phyloP scores from a whole-genome alignment of 2,888 invertebrate genomes.

The Sipha maydis region DNA sequence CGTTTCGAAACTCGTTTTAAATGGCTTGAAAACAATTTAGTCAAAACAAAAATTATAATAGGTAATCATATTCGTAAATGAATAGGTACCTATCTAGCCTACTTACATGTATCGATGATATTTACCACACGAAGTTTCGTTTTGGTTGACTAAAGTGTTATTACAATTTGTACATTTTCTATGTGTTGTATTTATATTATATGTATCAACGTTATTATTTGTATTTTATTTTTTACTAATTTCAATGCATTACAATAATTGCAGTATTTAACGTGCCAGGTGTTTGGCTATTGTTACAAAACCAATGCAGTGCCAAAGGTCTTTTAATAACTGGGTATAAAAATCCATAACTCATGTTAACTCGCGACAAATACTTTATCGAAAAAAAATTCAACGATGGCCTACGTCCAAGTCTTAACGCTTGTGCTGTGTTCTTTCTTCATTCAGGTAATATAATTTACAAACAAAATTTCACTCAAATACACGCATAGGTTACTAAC shows the following conservation, averaged over 20 bases:
- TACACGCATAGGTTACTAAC: too few relatives aligned
- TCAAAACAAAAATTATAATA: not conserved
- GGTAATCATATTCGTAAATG: not conserved
- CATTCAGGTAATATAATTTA: conserved; percentile 36
- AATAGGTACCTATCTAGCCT: not conserved
- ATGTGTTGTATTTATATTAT: not conserved
- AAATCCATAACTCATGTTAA: not conserved
- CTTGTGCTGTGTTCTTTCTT: conserved; percentile 21
- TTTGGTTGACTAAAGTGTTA: not conserved
- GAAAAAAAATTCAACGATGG: conserved; percentile 4
- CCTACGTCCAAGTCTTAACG: conserved; percentile 20
- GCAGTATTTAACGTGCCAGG: conserved; percentile 5
- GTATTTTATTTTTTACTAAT: not conserved
- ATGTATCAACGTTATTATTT: not conserved
- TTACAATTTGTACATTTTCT: not conserved
- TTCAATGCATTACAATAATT: conserved; percentile 1
- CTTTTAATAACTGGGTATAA: not conserved
- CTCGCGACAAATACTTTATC: not conserved
- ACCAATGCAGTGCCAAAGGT: not conserved
- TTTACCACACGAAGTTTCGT: not conserved
- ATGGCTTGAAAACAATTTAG: not conserved
- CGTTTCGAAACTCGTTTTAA: not conserved
- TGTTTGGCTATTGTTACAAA: conserved; percentile 7
- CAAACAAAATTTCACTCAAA: too few relatives aligned
- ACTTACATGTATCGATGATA: not conserved